Evolutionary conservation across 2,888 invertebrate genomes (phyloP).

Genomic region (Ypsolopha scabrella): DNA sequence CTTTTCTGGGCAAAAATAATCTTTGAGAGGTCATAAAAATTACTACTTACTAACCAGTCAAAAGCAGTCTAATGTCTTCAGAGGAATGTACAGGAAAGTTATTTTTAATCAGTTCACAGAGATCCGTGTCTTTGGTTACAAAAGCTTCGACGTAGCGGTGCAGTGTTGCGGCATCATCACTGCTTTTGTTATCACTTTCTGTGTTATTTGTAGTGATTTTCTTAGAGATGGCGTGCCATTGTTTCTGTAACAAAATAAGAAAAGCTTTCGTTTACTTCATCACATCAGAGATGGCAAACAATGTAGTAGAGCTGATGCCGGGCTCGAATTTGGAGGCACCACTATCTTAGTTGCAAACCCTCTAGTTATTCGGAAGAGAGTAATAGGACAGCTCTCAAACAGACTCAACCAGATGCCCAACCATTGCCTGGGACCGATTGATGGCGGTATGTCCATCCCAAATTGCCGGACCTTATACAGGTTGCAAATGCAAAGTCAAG

Average conservation of each 20-base stretch:
- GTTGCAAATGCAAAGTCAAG: too few relatives aligned
- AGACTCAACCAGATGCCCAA: too few relatives aligned
- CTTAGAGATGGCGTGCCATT: constrained; percentile 70
- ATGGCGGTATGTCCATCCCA: too few relatives aligned
- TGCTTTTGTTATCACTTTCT: background rate
- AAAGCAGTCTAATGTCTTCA: constrained; percentile 46
- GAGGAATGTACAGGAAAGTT: constrained; percentile 52
- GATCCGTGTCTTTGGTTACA: constrained; percentile 71
- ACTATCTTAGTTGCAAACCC: too few relatives aligned
- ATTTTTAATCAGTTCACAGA: constrained; percentile 55
- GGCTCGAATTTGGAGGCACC: too few relatives aligned
- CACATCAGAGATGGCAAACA: background rate
- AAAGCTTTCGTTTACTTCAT: background rate
- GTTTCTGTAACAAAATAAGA: constrained; percentile 46
- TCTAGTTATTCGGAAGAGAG: too few relatives aligned
- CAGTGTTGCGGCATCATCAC: constrained; percentile 15
- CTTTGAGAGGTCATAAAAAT: too few relatives aligned
- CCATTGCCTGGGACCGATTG: too few relatives aligned
- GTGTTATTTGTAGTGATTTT: constrained; percentile 18
- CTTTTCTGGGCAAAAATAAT: too few relatives aligned
- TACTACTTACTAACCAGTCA: constrained; percentile 47
- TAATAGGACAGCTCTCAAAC: too few relatives aligned
- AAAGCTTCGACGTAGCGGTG: constrained; percentile 74
- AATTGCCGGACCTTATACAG: too few relatives aligned
- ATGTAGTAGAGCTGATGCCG: too few relatives aligned